Evolutionary conservation across 1,140 invertebrate species (phyloP), one percentile per base, ranked within the genome.

Genomic region (Rhagoletis pomonella): DNA sequence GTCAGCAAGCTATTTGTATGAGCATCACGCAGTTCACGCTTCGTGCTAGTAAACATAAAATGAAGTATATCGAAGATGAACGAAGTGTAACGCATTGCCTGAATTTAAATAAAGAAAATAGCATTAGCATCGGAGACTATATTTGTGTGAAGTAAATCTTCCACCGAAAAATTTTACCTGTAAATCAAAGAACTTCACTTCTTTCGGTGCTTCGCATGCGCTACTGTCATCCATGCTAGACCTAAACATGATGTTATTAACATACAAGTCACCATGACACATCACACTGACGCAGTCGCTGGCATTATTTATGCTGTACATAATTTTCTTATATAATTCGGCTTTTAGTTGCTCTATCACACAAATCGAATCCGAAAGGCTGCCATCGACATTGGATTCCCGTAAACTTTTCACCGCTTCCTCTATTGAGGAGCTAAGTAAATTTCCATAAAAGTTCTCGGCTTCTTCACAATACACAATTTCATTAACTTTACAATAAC

Each of bases 181-280:
- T 86, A 94, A 94, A 87, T 95, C 94, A 39, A 95, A 91, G 9
- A 95, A 91, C 58, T 92, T 92, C 55, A 93, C 94, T 58, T 90
- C 90, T 1, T 88, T 88, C 50, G 39, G 17, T 60, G 50, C 62
- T 85, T 55, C 17, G 12, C n/a, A 4, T 77, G 62, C 39, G 50
- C 65, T n/a, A 58, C 89, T 87, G 4, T 44, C 88, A 89, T 92
- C 47, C 90, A 89, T 17, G 88, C 90, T 17, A 89, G 90, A 0
- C 88, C 88, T 91, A 65, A 94, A 93, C 90, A 94, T 91, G 6
- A 94, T 90, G 88, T 94, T 94, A 87, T 93, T 93, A 0, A 93
- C 89, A 93, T 93, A 93, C 50, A 94, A 64, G 88, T 94, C 93
- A 10, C 93, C 93, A 86, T 94, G 93, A 55, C 91, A 91, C 62